Conservation (phyloP, 2,888 invertebrate species). For the Lepidochitona cinerea region DNA sequence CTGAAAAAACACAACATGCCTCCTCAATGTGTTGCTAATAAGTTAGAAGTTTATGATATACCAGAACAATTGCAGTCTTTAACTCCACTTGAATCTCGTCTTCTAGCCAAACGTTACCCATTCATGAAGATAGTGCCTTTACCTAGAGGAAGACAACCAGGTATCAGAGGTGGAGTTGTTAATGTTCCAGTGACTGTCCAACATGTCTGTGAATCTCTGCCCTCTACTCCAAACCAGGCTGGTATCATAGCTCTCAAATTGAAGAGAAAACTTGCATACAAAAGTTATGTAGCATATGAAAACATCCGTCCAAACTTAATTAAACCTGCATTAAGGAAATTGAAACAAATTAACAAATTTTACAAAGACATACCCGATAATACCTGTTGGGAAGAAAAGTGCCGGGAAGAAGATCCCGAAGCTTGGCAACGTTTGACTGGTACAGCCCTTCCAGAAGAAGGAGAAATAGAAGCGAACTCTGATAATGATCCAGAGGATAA, state of each 20-base stretch:
- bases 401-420: neutral
- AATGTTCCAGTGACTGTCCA: conserved; percentile 5
- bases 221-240: neutral
- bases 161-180: neutral
- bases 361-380: neutral
- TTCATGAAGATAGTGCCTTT: conserved; percentile 13
- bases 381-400: neutral
- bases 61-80: neutral
- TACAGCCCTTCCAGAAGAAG: neutral
- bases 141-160: conserved; percentile 12
- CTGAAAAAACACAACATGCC: neutral
- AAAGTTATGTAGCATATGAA: neutral
- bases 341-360: neutral
- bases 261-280: neutral
- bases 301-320: neutral
- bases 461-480: neutral
- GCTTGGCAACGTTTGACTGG: neutral
- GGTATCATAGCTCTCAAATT: neutral
- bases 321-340: neutral
- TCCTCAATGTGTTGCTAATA: neutral
- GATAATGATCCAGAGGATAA: neutral
- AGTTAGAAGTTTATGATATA: neutral
- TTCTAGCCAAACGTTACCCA: neutral
- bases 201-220: neutral
- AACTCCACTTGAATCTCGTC: neutral